A percentile compares a stretch with the other conserved stretches of the same genome.
phyloP scores from a whole-genome alignment of 1,140 invertebrate species.

The Acromyrmex charruanus region DNA sequence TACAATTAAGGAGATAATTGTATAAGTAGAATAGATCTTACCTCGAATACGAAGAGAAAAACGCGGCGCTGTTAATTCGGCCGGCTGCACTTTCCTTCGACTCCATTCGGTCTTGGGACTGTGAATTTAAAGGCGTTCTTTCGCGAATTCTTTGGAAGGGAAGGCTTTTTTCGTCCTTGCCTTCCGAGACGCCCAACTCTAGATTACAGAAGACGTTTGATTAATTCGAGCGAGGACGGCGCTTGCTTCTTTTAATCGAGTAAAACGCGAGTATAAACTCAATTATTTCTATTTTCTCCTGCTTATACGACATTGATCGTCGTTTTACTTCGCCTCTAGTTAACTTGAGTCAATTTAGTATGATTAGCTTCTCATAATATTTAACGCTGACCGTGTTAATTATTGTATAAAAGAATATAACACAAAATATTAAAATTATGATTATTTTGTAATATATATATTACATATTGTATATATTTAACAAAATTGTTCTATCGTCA shows the following conservation, averaged over 20 bases:
- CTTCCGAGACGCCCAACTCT: constrained; percentile 32
- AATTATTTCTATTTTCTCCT: constrained; percentile 41
- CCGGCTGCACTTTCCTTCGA: constrained; percentile 47
- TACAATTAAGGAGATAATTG: constrained; percentile 66
- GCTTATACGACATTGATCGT: constrained; percentile 13
- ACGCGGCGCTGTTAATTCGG: constrained; percentile 51
- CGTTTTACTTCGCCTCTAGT: neutral
- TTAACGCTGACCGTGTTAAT: neutral
- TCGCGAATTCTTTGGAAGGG: neutral
- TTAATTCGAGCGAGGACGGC: constrained; percentile 46
- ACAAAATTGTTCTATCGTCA: neutral
- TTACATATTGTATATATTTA: neutral
- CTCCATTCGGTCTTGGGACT: constrained; percentile 41
- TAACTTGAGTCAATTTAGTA: neutral
- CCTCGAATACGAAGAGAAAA: constrained; percentile 26
- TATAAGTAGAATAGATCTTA: constrained; percentile 54
- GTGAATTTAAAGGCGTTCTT: constrained; percentile 53
- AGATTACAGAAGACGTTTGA: constrained; percentile 59
- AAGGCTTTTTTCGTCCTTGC: constrained; percentile 38
- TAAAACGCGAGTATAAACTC: constrained; percentile 49
- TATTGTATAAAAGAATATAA: neutral
- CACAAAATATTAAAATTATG: constrained; percentile 10
- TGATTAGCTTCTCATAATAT: neutral
- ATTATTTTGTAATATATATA: neutral
- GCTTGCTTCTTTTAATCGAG: constrained; percentile 39